Conservation (phyloP, 2,113 vertebrate species). For the Paramisgurnus dabryanus region DNA sequence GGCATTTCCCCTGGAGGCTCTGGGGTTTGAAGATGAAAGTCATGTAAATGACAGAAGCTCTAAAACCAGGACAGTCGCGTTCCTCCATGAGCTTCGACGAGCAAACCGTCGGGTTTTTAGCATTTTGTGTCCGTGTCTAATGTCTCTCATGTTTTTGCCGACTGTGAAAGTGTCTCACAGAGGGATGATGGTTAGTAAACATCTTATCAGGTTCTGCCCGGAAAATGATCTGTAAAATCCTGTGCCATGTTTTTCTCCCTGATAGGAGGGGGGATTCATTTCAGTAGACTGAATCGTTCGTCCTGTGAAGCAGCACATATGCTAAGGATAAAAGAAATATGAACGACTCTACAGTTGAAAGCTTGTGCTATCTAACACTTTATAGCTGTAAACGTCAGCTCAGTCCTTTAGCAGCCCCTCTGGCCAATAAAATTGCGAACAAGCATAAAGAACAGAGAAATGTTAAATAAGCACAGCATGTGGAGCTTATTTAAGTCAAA, state of each 20-base stretch:
- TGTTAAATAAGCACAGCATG: neutral
- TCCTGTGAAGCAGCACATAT: constrained; percentile 26
- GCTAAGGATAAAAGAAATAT: neutral
- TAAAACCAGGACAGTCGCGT: constrained; percentile 37
- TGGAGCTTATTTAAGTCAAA: neutral
- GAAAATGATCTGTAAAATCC: constrained; percentile 33
- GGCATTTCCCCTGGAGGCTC: constrained; percentile 33
- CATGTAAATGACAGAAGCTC: constrained; percentile 51
- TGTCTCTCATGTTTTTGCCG: constrained; percentile 40
- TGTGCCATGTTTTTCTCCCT: constrained; percentile 35
- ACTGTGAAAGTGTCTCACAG: constrained; percentile 25
- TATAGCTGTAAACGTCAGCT: neutral
- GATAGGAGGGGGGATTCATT: constrained; percentile 24
- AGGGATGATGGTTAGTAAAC: constrained; percentile 19
- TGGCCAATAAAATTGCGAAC: neutral
- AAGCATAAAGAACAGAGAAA: neutral
- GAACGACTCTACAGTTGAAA: neutral
- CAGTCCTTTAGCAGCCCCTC: neutral
- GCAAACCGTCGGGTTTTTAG: constrained; percentile 9
- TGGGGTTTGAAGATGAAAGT: constrained; percentile 48
- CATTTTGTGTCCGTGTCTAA: constrained; percentile 33
- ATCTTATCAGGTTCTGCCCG: constrained; percentile 12
- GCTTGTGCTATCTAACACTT: constrained; percentile 5
- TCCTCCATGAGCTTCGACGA: neutral
- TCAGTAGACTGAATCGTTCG: constrained; percentile 19